Base-by-base conservation (phyloP, 2,113 vertebrate genomes). In the Dipodomys merriami region DNA sequence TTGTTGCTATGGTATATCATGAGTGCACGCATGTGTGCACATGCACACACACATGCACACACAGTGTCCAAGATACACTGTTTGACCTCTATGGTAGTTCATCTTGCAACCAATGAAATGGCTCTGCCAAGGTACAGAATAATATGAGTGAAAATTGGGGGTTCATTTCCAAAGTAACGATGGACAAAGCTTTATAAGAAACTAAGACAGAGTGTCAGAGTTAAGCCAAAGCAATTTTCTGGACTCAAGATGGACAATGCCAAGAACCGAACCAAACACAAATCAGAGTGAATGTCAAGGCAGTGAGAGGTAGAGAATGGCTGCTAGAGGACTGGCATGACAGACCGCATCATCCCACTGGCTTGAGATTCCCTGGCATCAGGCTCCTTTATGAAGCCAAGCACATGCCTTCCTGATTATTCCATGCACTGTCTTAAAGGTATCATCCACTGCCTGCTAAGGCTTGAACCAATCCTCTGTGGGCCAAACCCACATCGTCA, bases 341-440 rank as follows among this genome's bases (percentile, higher is more conserved):
- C 53, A 76, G 64, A 72, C 67, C 33, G 57, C 69, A 68, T 79
- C 65, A 69, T 33, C 44, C 44, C 72, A 73, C 64, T 85, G 79
- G 73, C 85, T 33, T 84, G 69, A 60, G 82, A 72, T 90, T 90
- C 74, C 44, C 69, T 79, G 92, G 90, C 87, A 85, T 10, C 79
- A 77, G 62, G 22, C 6, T 53, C 49, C 49, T 95, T 35, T 73
- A 49, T 76, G 44, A 74, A 88, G 81, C 87, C 89, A 94, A 80
- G 60, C 67, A 93, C 69, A 77, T 46, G 33, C 39, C 88, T 95
- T 85, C 72, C 46, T 77, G 69, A 76, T 84, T 81, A 90, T 85
- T 94, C 87, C 88, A 33, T 62, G 71, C 57, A 64, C 68, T 78
- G 62, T 76, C 86, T 91, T 92, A 91, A 88, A 95, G 94, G 57